Evolutionary conservation across 2,113 vertebrate genomes (phyloP).

Genomic region (Diglossa brunneiventris): DNA sequence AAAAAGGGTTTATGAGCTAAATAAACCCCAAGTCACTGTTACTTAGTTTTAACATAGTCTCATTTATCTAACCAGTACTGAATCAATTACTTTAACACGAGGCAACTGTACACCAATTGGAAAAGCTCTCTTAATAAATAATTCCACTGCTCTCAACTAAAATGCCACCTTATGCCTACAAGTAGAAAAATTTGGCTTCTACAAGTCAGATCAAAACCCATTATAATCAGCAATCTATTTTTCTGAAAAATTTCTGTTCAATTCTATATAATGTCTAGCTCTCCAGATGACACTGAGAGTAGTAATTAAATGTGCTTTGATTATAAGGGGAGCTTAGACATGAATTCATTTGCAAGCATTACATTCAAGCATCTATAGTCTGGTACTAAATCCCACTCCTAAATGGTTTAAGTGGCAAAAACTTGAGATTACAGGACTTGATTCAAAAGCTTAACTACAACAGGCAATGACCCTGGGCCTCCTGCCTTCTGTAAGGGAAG

Average conservation of each 20-base stretch:
- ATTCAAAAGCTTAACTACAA: neutral
- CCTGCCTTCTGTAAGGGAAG: neutral
- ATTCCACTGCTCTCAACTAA: neutral
- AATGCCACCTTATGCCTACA: neutral
- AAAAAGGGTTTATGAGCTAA: neutral
- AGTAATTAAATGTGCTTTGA: neutral
- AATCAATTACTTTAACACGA: neutral
- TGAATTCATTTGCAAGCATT: neutral
- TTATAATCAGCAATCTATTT: neutral
- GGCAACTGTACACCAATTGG: neutral
- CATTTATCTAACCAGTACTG: neutral
- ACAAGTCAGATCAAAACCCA: neutral
- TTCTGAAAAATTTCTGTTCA: neutral
- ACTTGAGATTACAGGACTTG: neutral
- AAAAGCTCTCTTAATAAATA: neutral
- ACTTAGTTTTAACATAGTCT: neutral
- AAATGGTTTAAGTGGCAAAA: neutral
- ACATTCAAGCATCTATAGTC: neutral
- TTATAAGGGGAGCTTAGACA: neutral
- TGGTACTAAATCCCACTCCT: neutral
- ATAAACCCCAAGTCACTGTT: neutral
- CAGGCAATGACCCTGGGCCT: fast-evolving
- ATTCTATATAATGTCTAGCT: neutral
- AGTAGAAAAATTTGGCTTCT: neutral
- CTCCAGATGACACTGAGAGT: neutral